phyloP scores from a whole-genome alignment of 2,888 invertebrate species.

The Volucella bombylans region DNA sequence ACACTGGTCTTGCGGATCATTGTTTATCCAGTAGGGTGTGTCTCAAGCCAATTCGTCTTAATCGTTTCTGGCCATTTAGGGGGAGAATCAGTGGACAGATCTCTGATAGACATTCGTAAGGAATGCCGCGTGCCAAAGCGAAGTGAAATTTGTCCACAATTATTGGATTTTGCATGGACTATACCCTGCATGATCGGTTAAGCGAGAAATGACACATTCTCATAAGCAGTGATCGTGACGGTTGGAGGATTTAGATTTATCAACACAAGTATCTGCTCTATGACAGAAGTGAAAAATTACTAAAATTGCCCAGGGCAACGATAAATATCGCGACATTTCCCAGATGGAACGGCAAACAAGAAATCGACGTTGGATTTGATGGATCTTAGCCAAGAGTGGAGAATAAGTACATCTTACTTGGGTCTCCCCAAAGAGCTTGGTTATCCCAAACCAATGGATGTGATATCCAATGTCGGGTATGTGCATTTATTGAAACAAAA shows the following conservation, averaged over 20 bases:
- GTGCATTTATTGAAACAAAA: no score
- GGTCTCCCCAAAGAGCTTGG: no score
- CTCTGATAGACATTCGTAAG: conserved; percentile 28
- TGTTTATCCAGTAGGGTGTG: conserved; percentile 63
- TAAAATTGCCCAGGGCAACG: no score
- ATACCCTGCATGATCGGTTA: conserved; percentile 33
- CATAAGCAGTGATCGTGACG: background rate
- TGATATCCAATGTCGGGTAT: no score
- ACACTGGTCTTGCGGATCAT: conserved; percentile 35
- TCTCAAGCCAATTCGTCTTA: conserved; percentile 61
- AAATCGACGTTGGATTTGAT: no score
- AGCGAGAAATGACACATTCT: background rate
- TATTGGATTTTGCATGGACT: conserved; percentile 37
- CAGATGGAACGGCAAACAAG: no score
- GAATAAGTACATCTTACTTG: no score
- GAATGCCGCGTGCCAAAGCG: conserved; percentile 40
- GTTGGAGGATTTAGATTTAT: background rate
- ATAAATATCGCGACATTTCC: no score
- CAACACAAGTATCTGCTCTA: no score
- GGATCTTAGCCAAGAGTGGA: no score
- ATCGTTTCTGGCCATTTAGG: conserved; percentile 61
- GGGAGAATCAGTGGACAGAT: conserved; percentile 55
- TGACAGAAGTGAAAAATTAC: no score
- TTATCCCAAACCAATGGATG: no score
- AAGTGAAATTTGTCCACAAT: conserved; percentile 65